Percentiles rank a stretch among this genome's conserved stretches.
These are phyloP conservation scores for Pseudoatta argentina DNA, from an alignment of 1,140 invertebrate species.

Conservation along the genomic window DNA sequence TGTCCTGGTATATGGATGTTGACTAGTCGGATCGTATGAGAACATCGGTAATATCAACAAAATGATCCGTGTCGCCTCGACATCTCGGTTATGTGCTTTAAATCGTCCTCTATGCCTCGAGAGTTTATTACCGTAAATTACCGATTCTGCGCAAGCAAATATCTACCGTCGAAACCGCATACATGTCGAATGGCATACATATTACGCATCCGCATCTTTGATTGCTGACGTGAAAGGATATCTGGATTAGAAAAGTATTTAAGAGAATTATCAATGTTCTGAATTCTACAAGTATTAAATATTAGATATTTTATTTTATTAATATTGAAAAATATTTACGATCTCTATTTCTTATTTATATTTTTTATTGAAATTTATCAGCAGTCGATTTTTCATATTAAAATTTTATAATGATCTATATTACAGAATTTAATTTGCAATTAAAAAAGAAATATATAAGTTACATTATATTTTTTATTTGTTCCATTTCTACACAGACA, in stretches of 20 bases:
- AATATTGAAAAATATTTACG: not conserved
- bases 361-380: not conserved
- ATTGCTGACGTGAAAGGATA: not conserved
- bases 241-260: not conserved
- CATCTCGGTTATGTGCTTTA: constrained; percentile 66
- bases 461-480: not conserved
- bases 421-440: not conserved
- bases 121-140: constrained; percentile 69
- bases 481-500: no score
- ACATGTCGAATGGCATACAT: constrained; percentile 12
- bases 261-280: constrained; percentile 10
- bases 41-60: constrained; percentile 58
- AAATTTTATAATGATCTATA: not conserved
- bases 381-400: not conserved
- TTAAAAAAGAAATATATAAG: not conserved
- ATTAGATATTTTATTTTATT: not conserved
- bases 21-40: constrained; percentile 44
- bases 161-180: not conserved
- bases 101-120: constrained; percentile 54
- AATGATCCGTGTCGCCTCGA: constrained; percentile 14
- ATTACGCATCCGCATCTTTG: not conserved
- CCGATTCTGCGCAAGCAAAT: constrained; percentile 56
- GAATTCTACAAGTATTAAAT: not conserved
- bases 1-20: constrained; percentile 55
- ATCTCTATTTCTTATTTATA: not conserved